A percentile compares a stretch with the other conserved stretches of the same genome.
phyloP scores from a whole-genome alignment of 2,888 invertebrate species.

The Cataglyphis rosenhaueri region DNA sequence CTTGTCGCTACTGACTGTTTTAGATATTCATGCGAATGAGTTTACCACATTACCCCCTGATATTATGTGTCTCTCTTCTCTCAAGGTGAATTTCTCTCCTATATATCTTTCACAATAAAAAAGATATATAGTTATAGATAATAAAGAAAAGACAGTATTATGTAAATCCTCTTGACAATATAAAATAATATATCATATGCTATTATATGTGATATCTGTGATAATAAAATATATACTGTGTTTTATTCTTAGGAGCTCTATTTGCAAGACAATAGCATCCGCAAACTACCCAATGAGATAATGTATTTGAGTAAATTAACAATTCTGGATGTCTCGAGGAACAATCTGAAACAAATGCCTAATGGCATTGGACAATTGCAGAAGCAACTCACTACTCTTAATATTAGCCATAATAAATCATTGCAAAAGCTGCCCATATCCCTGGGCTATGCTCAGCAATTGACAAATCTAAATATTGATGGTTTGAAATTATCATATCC shows the following conservation, averaged over 20 bases:
- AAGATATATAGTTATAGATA: neutral
- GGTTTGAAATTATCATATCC: slow-evolving; percentile 89
- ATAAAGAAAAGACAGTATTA: neutral
- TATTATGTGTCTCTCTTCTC: slow-evolving; percentile 88
- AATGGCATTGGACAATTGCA: slow-evolving; percentile 88
- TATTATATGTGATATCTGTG: neutral
- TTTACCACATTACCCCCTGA: slow-evolving; percentile 89
- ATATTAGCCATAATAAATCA: slow-evolving; percentile 88
- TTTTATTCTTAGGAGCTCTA: slow-evolving; percentile 88
- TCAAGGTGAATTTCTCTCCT: slow-evolving; percentile 87
- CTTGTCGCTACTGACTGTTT: slow-evolving; percentile 88
- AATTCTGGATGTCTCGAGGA: slow-evolving; percentile 90
- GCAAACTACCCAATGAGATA: slow-evolving; percentile 90
- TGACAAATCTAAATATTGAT: slow-evolving; percentile 89
- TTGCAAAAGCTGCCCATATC: slow-evolving; percentile 89
- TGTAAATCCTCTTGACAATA: neutral
- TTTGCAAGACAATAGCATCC: slow-evolving; percentile 90
- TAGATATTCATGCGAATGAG: slow-evolving; percentile 90
- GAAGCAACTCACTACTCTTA: slow-evolving; percentile 87
- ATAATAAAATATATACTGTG: neutral
- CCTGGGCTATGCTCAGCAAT: slow-evolving; percentile 88
- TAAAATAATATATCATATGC: neutral
- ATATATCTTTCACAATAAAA: neutral
- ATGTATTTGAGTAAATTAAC: slow-evolving; percentile 88
- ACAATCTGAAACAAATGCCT: slow-evolving; percentile 89